phyloP scores from a whole-genome alignment of 2,113 vertebrate species.

The Felis chaus region DNA sequence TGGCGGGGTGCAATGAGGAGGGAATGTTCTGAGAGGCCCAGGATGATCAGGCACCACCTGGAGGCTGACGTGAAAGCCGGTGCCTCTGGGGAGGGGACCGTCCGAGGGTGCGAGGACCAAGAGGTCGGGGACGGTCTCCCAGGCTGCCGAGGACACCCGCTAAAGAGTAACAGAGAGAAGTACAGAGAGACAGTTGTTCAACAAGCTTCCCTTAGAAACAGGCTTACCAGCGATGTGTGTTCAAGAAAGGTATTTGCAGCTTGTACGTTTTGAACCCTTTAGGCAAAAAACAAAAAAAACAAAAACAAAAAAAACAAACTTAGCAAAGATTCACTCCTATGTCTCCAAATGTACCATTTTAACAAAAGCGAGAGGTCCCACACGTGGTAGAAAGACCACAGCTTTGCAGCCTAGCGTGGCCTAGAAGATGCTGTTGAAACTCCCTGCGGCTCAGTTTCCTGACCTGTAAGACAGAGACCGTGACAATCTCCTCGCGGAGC shows the following conservation, averaged over 20 bases:
- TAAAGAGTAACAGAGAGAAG: not conserved
- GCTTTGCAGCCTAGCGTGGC: rapidly evolving
- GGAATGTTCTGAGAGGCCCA: rapidly evolving
- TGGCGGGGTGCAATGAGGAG: rapidly evolving
- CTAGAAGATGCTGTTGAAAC: rapidly evolving
- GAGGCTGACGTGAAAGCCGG: not conserved
- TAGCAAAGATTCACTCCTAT: not conserved
- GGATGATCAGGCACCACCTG: not conserved
- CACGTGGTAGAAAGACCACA: rapidly evolving
- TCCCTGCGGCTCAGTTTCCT: too few relatives aligned
- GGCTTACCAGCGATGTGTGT: rapidly evolving
- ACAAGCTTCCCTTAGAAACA: not conserved
- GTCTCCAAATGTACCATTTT: not conserved
- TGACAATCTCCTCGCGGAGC: rapidly evolving
- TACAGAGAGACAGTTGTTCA: not conserved
- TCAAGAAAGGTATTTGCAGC: rapidly evolving
- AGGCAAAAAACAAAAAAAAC: not conserved
- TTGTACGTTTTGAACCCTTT: not conserved
- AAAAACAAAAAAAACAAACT: not conserved
- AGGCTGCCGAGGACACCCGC: not conserved
- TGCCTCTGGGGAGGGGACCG: not conserved
- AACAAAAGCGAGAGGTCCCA: not conserved
- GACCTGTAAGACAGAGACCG: not conserved
- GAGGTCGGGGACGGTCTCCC: not conserved
- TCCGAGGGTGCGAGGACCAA: not conserved